Percentiles rank a stretch among this genome's conserved stretches.
phyloP scores from a whole-genome alignment of 2,888 invertebrate genomes.

The Schizotus pectinicornis region DNA sequence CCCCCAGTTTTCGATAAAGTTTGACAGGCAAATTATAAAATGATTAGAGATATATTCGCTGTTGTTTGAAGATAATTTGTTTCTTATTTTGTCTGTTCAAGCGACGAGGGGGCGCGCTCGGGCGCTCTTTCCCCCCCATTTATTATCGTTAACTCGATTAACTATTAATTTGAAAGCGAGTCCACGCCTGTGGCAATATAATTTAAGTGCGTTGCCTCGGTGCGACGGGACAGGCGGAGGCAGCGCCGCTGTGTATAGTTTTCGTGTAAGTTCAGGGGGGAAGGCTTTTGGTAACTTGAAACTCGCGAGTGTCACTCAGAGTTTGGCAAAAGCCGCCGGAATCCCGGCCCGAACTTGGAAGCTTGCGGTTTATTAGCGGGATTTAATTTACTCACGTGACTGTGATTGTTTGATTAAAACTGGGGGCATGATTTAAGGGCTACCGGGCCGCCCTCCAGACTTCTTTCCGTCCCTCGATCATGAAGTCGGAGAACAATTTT shows the following conservation, averaged over 20 bases:
- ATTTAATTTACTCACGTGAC: slow-evolving; percentile 45
- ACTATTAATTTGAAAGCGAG: slow-evolving; percentile 33
- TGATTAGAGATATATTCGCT: slow-evolving; percentile 9
- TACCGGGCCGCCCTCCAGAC: no score
- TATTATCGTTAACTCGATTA: slow-evolving; percentile 39
- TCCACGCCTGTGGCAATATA: slow-evolving; percentile 29
- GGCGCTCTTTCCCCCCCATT: slow-evolving; percentile 21
- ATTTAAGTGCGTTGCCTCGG: slow-evolving; percentile 23
- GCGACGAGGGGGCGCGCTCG: slow-evolving; percentile 7
- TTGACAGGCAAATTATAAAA: slow-evolving; percentile 21
- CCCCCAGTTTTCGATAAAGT: slow-evolving; percentile 15
- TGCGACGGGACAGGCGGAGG: not conserved
- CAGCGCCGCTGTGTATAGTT: slow-evolving; percentile 27
- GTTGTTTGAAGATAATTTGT: slow-evolving; percentile 20
- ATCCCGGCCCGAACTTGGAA: slow-evolving; percentile 38
- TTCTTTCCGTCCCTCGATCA: no score
- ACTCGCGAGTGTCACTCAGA: slow-evolving; percentile 44
- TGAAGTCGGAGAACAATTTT: no score
- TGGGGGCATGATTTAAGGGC: not conserved
- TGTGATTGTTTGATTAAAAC: slow-evolving; percentile 31
- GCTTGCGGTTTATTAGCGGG: slow-evolving; percentile 45
- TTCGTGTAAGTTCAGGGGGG: slow-evolving; percentile 27
- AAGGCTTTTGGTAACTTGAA: slow-evolving; percentile 37
- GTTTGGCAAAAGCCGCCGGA: slow-evolving; percentile 40
- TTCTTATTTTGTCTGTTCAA: slow-evolving; percentile 12